phyloP scores from a whole-genome alignment of 2,888 invertebrate species.

The Caenorhabditis panamensis region DNA sequence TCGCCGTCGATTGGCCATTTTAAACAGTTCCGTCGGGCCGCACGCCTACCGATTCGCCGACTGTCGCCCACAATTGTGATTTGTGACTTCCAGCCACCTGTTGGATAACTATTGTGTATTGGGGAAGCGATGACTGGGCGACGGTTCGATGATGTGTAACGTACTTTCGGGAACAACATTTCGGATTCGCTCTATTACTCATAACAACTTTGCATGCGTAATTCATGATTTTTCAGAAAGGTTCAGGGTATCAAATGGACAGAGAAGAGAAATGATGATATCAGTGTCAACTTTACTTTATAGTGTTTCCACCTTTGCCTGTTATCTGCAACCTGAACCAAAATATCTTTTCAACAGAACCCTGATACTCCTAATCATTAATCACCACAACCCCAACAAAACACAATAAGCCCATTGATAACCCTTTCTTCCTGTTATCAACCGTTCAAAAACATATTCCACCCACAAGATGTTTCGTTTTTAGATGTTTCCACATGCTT shows the following conservation, averaged over 20 bases:
- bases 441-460: not conserved
- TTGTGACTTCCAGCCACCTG: slow-evolving; percentile 27
- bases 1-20: slow-evolving; percentile 12
- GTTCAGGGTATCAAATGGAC: no score
- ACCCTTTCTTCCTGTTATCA: not conserved
- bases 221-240: not conserved
- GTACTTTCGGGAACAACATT: slow-evolving; percentile 2
- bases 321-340: not conserved
- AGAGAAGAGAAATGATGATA: not conserved
- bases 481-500: not conserved
- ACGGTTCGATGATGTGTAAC: slow-evolving; percentile 17
- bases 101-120: slow-evolving; percentile 7
- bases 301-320: no score
- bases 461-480: not conserved
- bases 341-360: not conserved
- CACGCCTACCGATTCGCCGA: slow-evolving; percentile 47
- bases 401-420: not conserved
- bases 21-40: slow-evolving; percentile 49
- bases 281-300: no score
- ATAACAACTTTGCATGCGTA: not conserved
- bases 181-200: slow-evolving; percentile 1
- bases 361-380: not conserved
- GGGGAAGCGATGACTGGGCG: slow-evolving; percentile 24
- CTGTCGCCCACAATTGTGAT: slow-evolving; percentile 27
- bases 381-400: not conserved